Evolutionary conservation across 1,140 invertebrate species (phyloP), one percentile per base, ranked within the genome.

Genomic region (Metopolophium dirhodum): DNA sequence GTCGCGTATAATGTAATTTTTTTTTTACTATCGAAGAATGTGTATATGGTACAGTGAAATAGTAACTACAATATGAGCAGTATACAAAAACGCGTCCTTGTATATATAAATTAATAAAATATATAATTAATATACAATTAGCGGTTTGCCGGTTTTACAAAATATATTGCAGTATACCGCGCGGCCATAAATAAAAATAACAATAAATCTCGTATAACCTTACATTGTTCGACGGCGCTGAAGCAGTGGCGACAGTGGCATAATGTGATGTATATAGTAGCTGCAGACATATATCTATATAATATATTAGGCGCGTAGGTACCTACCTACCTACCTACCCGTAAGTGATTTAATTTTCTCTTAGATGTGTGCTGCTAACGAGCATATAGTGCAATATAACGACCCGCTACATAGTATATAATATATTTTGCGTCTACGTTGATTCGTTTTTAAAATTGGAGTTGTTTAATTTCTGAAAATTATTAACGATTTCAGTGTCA

Each of bases 71-170:
- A 54, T 54, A 54, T 54, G 51, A 4, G 20, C 51, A 54, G 47
- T 49, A 22, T 23, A 22, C 18, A 77, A 77, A 77, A 77, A 77
- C 11, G 30, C 11, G 61, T 77, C 61, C 61, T 77, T 77, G 85
- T 47, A 47, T 85, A 85, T 9, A 30, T 86, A 86, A 47, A 86
- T 41, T 41, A 86, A 86, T 41, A 86, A 86, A n/a, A 47, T 86
- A 30, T 30, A 30, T 45, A 86, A 86, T 86, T 86, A 86, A 47
- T 47, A 86, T 86, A 30, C 41, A 86, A 86, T 86, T 86, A 86
- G 9, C 11, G 85, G 41, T 47, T 86, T 45, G 61, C 9, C 22
- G 22, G n/a, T 83, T 37, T 35, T 83, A 83, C 35, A 83, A 37
- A 37, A 83, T 37, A 83, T 23, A 6, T 23, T 37, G 7, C 35